These are phyloP conservation scores for Apotomis betuletana DNA, from an alignment of 2,888 invertebrate species.

Conservation along the genomic window DNA sequence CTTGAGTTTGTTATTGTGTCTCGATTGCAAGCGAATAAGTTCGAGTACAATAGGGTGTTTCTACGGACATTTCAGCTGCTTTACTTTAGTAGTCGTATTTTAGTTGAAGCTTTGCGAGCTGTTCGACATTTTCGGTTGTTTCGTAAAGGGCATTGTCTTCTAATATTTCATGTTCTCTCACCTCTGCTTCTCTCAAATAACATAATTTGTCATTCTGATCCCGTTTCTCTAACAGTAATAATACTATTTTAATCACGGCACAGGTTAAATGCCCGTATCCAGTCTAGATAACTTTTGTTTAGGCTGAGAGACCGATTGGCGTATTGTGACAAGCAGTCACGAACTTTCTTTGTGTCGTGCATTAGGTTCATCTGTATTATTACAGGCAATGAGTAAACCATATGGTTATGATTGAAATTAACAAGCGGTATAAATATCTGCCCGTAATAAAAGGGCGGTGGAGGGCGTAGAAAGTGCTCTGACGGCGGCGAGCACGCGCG, in stretches of 20 bases:
- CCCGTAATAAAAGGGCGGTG: constrained; percentile 36
- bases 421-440: constrained; percentile 34
- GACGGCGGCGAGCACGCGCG: constrained; percentile 25
- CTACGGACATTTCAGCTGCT: neutral
- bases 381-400: constrained; percentile 9
- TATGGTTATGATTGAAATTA: constrained; percentile 35
- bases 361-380: constrained; percentile 1
- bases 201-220: too few species aligned
- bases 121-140: too few species aligned
- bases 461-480: constrained; percentile 44
- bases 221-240: too few species aligned
- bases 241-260: too few species aligned
- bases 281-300: neutral
- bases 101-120: too few species aligned
- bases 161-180: too few species aligned
- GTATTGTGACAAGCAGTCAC: neutral
- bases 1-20: constrained; percentile 23
- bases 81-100: too few species aligned
- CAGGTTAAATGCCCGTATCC: too few species aligned
- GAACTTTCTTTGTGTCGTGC: constrained; percentile 1
- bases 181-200: too few species aligned
- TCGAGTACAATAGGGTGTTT: neutral
- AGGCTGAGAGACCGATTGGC: constrained; percentile 1
- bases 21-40: neutral
- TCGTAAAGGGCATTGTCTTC: too few species aligned